These are phyloP conservation scores for Odocoileus hemionus DNA, from an alignment of 2,113 vertebrate genomes.

Conservation along the genomic window DNA sequence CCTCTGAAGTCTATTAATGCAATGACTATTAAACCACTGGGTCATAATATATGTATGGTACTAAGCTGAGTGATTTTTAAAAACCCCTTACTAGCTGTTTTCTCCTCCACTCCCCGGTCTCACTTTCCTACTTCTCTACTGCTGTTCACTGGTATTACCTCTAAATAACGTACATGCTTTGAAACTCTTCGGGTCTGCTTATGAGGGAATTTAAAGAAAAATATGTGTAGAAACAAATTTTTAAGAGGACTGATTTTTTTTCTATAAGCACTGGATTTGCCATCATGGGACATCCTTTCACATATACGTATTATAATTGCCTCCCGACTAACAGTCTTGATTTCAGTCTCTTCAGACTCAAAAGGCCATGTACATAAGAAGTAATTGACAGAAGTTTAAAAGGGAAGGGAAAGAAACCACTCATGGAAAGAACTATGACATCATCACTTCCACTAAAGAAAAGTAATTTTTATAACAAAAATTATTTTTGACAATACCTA, in stretches of 20 bases:
- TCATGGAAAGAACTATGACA: not conserved
- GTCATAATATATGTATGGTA: not conserved
- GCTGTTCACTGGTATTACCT: not conserved
- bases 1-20: not conserved
- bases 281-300: not conserved
- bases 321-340: not conserved
- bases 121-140: not conserved
- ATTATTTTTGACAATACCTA: conserved; percentile 82
- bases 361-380: not conserved
- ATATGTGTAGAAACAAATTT: not conserved
- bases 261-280: not conserved
- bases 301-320: not conserved
- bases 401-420: not conserved
- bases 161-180: not conserved
- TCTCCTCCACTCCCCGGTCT: not conserved
- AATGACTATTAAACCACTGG: not conserved
- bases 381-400: conserved; percentile 2
- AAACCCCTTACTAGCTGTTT: not conserved
- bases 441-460: not conserved
- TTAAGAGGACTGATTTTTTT: not conserved
- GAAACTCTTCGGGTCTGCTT: not conserved
- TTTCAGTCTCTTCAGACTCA: not conserved
- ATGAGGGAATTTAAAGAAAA: not conserved
- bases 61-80: not conserved
- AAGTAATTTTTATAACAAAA: conserved; percentile 41